Evolutionary conservation across 1,140 invertebrate genomes (phyloP).

Genomic region (Charaxes varanes): DNA sequence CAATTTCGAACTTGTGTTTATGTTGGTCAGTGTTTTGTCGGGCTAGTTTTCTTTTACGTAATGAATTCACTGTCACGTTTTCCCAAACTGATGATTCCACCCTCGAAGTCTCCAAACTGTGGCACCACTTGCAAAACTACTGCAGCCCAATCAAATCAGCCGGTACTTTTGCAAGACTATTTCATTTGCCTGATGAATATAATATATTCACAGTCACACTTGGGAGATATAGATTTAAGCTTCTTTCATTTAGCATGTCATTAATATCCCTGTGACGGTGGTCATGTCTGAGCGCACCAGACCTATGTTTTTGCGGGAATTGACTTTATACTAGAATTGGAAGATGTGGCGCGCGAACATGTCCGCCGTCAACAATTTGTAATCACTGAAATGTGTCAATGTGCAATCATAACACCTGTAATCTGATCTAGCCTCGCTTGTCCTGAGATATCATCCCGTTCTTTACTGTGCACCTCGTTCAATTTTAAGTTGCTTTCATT

Average conservation of each 20-base stretch:
- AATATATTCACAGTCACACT: slow-evolving; percentile 54
- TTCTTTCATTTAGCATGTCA: slow-evolving; percentile 69
- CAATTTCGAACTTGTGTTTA: too few relatives aligned
- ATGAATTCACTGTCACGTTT: slow-evolving; percentile 1
- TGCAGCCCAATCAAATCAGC: slow-evolving; percentile 28
- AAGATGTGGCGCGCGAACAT: background rate
- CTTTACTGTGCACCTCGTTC: slow-evolving; percentile 70
- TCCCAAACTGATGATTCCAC: slow-evolving; percentile 29
- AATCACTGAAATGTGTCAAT: slow-evolving; percentile 69
- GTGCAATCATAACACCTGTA: slow-evolving; percentile 67
- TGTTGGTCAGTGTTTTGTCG: background rate
- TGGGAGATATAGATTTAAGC: slow-evolving; percentile 67
- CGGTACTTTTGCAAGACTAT: slow-evolving; percentile 62
- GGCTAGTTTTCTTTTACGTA: background rate
- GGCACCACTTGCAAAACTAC: slow-evolving; percentile 58
- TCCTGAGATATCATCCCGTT: slow-evolving; percentile 70
- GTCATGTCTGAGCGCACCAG: slow-evolving; percentile 12
- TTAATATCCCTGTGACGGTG: slow-evolving; percentile 58
- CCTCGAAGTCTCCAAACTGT: slow-evolving; percentile 42
- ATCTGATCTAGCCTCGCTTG: slow-evolving; percentile 70
- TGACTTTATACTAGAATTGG: too few relatives aligned
- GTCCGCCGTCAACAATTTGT: slow-evolving; percentile 21
- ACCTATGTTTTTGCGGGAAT: background rate
- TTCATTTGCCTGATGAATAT: slow-evolving; percentile 61
- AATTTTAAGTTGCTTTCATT: slow-evolving; percentile 71